These are phyloP conservation scores for Rhynchotus rufescens DNA, from an alignment of 2,797 vertebrate species.

Conservation along the genomic window DNA sequence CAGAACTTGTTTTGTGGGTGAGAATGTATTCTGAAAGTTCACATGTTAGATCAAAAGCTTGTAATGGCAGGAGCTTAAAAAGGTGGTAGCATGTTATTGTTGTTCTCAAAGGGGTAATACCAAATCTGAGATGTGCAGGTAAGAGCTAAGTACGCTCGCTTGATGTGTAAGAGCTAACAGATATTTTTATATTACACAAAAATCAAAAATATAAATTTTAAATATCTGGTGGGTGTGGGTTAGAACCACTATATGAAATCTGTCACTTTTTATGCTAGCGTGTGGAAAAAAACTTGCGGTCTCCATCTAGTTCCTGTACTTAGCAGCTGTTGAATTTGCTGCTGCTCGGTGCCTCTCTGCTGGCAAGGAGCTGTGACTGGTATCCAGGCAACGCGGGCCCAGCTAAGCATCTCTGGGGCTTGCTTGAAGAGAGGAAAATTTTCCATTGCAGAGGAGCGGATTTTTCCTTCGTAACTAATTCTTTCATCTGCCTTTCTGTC, in stretches of 20 bases:
- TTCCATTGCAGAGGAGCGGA: conserved; percentile 76
- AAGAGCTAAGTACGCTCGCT: background rate
- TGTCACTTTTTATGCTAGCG: background rate
- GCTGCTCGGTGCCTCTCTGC: conserved; percentile 29
- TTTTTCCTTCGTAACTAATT: conserved; percentile 67
- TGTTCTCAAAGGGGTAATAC: no score
- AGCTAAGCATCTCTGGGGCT: conserved; percentile 63
- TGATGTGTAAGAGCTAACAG: background rate
- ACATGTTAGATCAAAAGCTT: background rate
- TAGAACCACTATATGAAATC: background rate
- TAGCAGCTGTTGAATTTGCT: conserved; percentile 52
- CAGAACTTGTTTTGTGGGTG: background rate
- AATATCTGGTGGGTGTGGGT: background rate
- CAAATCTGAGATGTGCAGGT: background rate
- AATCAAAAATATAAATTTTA: no score
- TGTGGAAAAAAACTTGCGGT: background rate
- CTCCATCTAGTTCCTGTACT: conserved; percentile 17
- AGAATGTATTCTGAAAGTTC: background rate
- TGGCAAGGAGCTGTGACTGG: conserved; percentile 51
- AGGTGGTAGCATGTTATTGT: no score
- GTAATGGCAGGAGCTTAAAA: background rate
- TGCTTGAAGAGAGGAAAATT: conserved; percentile 79
- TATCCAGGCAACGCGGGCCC: conserved; percentile 73
- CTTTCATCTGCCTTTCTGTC: conserved; percentile 39
- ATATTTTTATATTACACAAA: background rate